Conservation (phyloP, 2,888 invertebrate genomes). For the Nomada goodeniana region DNA sequence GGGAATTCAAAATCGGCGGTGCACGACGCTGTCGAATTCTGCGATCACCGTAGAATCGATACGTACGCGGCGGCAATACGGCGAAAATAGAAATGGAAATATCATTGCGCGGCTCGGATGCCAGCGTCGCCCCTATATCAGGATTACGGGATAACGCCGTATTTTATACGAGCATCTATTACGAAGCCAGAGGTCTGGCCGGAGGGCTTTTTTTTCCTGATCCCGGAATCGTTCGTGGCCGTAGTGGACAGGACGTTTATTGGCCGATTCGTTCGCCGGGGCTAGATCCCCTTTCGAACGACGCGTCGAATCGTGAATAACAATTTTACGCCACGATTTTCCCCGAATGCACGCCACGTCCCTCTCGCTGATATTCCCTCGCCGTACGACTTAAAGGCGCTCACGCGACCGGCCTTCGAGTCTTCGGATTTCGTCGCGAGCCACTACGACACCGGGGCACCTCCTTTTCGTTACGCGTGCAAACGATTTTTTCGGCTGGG, state of each 20-base stretch:
- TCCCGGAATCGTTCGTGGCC: not conserved
- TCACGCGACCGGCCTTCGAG: constrained; percentile 50
- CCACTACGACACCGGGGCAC: no score
- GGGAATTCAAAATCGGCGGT: no score
- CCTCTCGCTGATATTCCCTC: constrained; percentile 3
- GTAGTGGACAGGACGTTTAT: constrained; percentile 21
- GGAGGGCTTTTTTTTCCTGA: not conserved
- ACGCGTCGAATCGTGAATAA: constrained; percentile 41
- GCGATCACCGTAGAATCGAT: no score
- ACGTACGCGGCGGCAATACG: not conserved
- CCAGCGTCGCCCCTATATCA: no score
- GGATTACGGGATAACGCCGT: not conserved
- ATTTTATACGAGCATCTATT: not conserved
- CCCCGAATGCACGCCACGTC: constrained; percentile 47
- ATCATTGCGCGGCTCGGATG: not conserved
- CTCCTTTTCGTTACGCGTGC: constrained; percentile 8
- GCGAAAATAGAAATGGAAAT: not conserved
- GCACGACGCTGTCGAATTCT: no score
- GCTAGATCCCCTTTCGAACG: not conserved
- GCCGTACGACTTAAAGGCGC: constrained; percentile 33
- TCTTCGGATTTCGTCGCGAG: constrained; percentile 7
- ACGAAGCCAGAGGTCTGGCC: not conserved
- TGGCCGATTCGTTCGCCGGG: not conserved
- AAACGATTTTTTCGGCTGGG: not conserved
- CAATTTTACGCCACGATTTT: constrained; percentile 40